Evolutionary conservation across 2,888 invertebrate genomes (phyloP), one percentile per base, ranked within the genome.

Genomic region (Drosophila paucipuncta): DNA sequence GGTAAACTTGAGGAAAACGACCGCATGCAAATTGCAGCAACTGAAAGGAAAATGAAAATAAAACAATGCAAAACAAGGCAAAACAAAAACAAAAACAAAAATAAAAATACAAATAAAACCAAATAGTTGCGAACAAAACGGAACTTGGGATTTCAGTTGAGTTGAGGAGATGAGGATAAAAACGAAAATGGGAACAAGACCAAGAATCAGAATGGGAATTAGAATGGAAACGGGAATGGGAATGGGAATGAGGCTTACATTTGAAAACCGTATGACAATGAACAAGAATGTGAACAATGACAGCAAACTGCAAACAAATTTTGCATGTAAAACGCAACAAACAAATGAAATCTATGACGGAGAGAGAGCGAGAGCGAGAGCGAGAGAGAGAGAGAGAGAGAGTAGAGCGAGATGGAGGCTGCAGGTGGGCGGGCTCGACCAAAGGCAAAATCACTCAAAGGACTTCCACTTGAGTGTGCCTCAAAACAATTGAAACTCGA

Each of bases 401-500:
- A 9, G 39, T 3, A 43, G 52, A 62, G 54, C 0, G 22, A 16
- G 47, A 9, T 25, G 47, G 13, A 16, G 16, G 16, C 47, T 47
- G 47, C 47, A 47, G n/a, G 65, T 43, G 16, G 73, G 64, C 52
- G 73, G 60, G 68, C 63, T 54, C 13, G 47, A 28, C 47, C 50
- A 54, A 61, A 66, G 68, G 55, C 67, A 68, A 54, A 47, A 70
- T 59, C 83, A 69, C 62, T 83, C 78, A 82, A 82, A 83, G 85
- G 89, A 89, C 82, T 89, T 89, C 85, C 85, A 85, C 89, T 85
- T 82, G 80, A 85, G 80, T 86, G 87, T 85, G 83, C 75, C 83
- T 57, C 30, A 61, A 69, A 73, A 82, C 81, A 80, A 80, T 74
- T 74, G 60, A 57, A 58, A 58, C 49, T 47, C 49, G 13, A 16